Evolutionary conservation across 2,888 invertebrate genomes (phyloP).

Genomic region (Caenorhabditis sulstoni): DNA sequence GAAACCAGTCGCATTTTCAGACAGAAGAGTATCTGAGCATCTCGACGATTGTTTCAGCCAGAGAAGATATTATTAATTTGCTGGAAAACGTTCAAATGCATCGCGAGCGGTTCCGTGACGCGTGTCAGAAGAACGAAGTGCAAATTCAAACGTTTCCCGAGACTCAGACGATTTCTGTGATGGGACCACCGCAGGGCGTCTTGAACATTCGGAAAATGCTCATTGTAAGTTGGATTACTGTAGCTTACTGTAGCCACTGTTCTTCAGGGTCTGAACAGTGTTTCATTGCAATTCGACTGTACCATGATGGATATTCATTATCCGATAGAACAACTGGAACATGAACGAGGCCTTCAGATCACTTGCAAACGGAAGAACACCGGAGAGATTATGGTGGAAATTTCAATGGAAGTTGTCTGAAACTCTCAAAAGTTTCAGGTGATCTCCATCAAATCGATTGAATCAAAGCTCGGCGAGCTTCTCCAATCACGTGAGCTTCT

Average conservation of each 20-base stretch:
- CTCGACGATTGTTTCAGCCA: conserved; percentile 29
- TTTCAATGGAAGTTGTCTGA: too few species aligned
- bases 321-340: conserved; percentile 44
- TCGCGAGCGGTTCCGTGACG: conserved; percentile 41
- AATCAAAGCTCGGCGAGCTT: conserved; percentile 43
- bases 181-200: conserved; percentile 66
- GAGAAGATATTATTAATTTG: conserved; percentile 39
- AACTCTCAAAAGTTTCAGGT: conserved; percentile 36
- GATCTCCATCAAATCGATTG: conserved; percentile 52
- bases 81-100: conserved; percentile 41
- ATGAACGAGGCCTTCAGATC: conserved; percentile 43
- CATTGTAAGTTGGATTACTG: conserved; percentile 53
- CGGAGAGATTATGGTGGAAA: conserved; percentile 36
- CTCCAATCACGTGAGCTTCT: conserved; percentile 52
- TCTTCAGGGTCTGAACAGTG: conserved; percentile 32
- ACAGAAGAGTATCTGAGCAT: conserved; percentile 55
- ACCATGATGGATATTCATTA: conserved; percentile 50
- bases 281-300: conserved; percentile 48
- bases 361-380: conserved; percentile 41
- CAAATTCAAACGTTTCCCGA: conserved; percentile 60
- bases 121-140: conserved; percentile 43
- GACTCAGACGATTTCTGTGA: conserved; percentile 56
- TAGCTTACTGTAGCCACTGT: background rate
- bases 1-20: too few species aligned
- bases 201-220: conserved; percentile 66